Conservation (phyloP, 2,113 vertebrate species). For the Nematolebias whitei region DNA sequence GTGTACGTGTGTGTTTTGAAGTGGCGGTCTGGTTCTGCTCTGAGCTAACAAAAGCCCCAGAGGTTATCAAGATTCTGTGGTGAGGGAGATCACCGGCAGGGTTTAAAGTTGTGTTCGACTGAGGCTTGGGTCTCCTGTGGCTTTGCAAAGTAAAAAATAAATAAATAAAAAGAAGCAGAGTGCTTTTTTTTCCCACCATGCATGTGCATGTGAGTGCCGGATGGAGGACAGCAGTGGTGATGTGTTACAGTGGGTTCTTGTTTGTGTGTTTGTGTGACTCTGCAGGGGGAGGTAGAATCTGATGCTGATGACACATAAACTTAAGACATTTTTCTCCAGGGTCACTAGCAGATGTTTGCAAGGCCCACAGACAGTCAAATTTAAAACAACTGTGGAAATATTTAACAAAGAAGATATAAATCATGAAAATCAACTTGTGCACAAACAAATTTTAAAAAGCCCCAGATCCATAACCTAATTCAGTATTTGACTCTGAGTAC, state of each 20-base stretch:
- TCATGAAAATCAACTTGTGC: too few species aligned
- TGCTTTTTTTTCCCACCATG: slow-evolving; percentile 6
- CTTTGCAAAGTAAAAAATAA: slow-evolving; percentile 6
- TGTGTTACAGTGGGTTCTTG: slow-evolving; percentile 20
- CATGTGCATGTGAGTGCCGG: slow-evolving; percentile 11
- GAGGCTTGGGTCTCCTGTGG: slow-evolving; percentile 21
- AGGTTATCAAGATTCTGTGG: slow-evolving; percentile 65
- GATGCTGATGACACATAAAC: slow-evolving; percentile 37
- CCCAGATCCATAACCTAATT: too few species aligned
- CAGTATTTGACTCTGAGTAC: too few species aligned
- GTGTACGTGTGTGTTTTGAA: slow-evolving; percentile 73
- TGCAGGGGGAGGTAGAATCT: slow-evolving; percentile 7
- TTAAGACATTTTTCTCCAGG: slow-evolving; percentile 76
- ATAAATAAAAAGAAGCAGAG: slow-evolving; percentile 1
- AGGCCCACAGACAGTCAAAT: slow-evolving; percentile 27
- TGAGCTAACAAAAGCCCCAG: slow-evolving; percentile 62
- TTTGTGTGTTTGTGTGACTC: slow-evolving; percentile 24
- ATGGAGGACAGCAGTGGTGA: slow-evolving; percentile 36
- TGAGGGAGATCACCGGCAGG: slow-evolving; percentile 44
- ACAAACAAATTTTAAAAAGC: slow-evolving; percentile 74
- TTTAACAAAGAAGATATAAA: slow-evolving; percentile 33
- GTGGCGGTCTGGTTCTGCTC: slow-evolving; percentile 72
- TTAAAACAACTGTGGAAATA: too few species aligned
- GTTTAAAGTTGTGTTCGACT: slow-evolving; percentile 12
- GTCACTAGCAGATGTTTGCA: slow-evolving; percentile 84